phyloP scores from a whole-genome alignment of 2,113 vertebrate genomes.

The Hypomesus transpacificus region DNA sequence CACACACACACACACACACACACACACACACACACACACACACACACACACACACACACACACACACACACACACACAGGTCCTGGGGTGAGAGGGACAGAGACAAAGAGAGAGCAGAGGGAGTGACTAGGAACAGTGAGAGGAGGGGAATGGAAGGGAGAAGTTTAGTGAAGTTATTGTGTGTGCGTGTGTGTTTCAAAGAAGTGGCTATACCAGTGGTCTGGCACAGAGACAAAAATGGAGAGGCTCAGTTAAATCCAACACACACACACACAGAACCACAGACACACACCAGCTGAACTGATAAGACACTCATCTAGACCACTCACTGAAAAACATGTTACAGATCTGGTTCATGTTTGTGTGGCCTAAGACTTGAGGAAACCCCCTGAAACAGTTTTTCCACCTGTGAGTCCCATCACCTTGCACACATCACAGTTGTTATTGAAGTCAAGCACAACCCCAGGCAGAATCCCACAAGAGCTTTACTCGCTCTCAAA shows the following conservation, averaged over 20 bases:
- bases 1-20: background rate
- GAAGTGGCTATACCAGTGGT: constrained; percentile 46
- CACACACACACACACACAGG: constrained; percentile 27
- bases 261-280: background rate
- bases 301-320: background rate
- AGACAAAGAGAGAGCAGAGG: constrained; percentile 39
- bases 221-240: background rate
- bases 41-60: background rate
- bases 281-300: background rate
- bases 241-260: constrained; percentile 16
- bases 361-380: constrained; percentile 26
- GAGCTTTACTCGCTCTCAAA: constrained; percentile 35
- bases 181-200: background rate
- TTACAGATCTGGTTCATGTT: constrained; percentile 12
- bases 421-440: constrained; percentile 6
- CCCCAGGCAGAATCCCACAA: constrained; percentile 11
- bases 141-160: background rate
- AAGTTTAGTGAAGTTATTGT: background rate
- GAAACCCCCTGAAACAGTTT: constrained; percentile 28
- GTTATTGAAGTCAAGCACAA: too few relatives aligned
- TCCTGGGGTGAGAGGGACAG: constrained; percentile 19
- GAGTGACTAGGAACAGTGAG: constrained; percentile 43
- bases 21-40: constrained; percentile 3
- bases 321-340: too few relatives aligned
- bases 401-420: constrained; percentile 7